A percentile compares a stretch with the other conserved stretches of the same genome.
Conservation (phyloP, 2,888 invertebrate genomes). For the Apodemia hepburni region DNA sequence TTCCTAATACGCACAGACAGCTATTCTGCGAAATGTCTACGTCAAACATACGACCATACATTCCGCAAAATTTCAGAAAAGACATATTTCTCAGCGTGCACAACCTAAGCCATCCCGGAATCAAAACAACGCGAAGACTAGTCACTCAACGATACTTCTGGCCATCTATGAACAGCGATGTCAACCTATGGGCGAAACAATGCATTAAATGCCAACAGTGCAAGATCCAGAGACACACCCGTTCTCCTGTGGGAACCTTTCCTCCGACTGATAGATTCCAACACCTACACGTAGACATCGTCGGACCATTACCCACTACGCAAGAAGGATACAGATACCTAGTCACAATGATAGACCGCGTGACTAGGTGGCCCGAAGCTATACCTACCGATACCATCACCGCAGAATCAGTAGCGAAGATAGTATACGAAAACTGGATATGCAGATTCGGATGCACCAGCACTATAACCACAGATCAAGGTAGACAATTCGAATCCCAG, state of each 20-base stretch:
- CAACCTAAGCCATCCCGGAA: not conserved
- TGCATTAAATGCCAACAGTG: not conserved
- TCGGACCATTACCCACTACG: conserved; percentile 4
- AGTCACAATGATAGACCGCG: conserved; percentile 5
- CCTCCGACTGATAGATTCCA: conserved; percentile 5
- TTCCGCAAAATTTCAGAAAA: not conserved
- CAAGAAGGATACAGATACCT: conserved; percentile 4
- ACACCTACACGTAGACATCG: conserved; percentile 9
- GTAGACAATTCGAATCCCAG: too few species aligned
- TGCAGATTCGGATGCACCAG: not conserved
- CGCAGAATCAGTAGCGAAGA: conserved; percentile 6
- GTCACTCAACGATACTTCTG: not conserved
- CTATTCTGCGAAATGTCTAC: conserved; percentile 8
- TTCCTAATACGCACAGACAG: not conserved
- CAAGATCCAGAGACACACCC: not conserved
- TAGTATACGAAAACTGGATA: not conserved
- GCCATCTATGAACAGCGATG: not conserved
- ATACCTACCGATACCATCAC: not conserved
- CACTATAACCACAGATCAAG: too few species aligned
- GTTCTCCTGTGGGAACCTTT: not conserved
- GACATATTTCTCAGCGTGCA: not conserved
- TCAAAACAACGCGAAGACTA: not conserved
- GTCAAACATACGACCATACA: not conserved
- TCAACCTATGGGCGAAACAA: too few species aligned
- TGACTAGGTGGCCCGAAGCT: conserved; percentile 13